Evolutionary conservation across 2,797 vertebrate species (phyloP), one percentile per base, ranked within the genome.

Genomic region (Pyrrhura leucotis): DNA sequence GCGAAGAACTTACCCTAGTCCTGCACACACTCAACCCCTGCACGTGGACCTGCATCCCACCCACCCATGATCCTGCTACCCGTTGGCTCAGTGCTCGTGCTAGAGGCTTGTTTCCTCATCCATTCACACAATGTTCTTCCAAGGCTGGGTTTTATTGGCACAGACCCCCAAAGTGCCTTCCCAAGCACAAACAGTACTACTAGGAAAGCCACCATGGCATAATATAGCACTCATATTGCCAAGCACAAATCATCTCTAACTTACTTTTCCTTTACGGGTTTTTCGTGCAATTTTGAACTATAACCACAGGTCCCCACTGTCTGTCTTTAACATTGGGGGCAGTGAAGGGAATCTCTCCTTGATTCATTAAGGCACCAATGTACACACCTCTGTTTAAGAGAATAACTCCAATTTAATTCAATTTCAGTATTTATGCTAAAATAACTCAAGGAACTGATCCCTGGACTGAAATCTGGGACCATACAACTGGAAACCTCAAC

Each of bases 121-220:
- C 79, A 28, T 80, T 72, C 73, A 73, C 69, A 54, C 6, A 1
- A 79, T 11, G 80, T 72, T 80, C 90, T 94, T 89, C 87, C 85
- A 94, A 90, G 87, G 61, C 89, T 87, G 79, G 33, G 44, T 76
- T 82, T 78, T 77, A 47, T 22, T 93, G 94, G 96, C 94, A 93
- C 14, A 40, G 45, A 71, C 35, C 37, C 76, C 59, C 74, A 37
- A 37, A 93, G 77, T 53, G 80, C 68, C 89, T 95, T 93, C 90
- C 61, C 14, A 3, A 92, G 90, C 85, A 94, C 74, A 67, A 3
- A 56, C 51, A 84, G 77, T 76, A 33, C 91, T 79, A 80, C 72
- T 54, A 76, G 47, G 53, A 82, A 75, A 96, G 76, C 73, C 84
- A 92, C 35, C 20, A 1, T 10, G 80, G 61, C 68, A 85, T 77